A percentile compares a stretch with the other conserved stretches of the same genome.
Conservation (phyloP, 2,888 invertebrate species). For the Dastarcus helophoroides region DNA sequence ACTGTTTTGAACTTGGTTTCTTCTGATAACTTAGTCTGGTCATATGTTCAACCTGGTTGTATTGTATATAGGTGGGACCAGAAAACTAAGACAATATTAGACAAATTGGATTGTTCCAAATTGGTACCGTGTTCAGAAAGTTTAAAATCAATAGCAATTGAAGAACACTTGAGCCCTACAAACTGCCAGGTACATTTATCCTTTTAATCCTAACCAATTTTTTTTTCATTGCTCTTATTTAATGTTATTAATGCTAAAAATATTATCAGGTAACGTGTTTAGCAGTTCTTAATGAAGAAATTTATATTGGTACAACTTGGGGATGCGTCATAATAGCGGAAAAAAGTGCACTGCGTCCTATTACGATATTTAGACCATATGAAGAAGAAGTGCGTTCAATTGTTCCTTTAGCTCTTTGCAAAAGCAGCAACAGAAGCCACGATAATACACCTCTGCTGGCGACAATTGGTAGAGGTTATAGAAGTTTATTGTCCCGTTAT, state of each 20-base stretch:
- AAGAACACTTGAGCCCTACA: constrained; percentile 69
- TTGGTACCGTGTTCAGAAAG: constrained; percentile 87
- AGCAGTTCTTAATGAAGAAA: constrained; percentile 52
- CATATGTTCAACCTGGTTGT: constrained; percentile 79
- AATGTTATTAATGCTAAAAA: no score
- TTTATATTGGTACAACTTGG: constrained; percentile 91
- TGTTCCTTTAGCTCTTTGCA: constrained; percentile 40
- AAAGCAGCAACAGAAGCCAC: constrained; percentile 32
- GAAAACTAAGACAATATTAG: constrained; percentile 51
- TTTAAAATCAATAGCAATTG: constrained; percentile 79
- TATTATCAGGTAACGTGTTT: constrained; percentile 52
- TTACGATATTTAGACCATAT: constrained; percentile 86
- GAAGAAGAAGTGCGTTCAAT: constrained; percentile 66
- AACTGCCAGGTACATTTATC: constrained; percentile 58
- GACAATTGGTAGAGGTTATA: constrained; percentile 75
- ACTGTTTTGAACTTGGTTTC: constrained; percentile 62
- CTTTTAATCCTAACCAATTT: no score
- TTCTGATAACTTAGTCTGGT: constrained; percentile 54
- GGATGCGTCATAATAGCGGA: constrained; percentile 90
- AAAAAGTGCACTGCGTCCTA: constrained; percentile 64
- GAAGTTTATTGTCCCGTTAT: constrained; percentile 58
- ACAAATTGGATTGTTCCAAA: constrained; percentile 83
- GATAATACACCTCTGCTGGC: constrained; percentile 47
- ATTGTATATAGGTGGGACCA: constrained; percentile 83
- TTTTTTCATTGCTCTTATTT: no score